phyloP scores from a whole-genome alignment of 2,888 invertebrate species.

The Ormyrus nitidulus region DNA sequence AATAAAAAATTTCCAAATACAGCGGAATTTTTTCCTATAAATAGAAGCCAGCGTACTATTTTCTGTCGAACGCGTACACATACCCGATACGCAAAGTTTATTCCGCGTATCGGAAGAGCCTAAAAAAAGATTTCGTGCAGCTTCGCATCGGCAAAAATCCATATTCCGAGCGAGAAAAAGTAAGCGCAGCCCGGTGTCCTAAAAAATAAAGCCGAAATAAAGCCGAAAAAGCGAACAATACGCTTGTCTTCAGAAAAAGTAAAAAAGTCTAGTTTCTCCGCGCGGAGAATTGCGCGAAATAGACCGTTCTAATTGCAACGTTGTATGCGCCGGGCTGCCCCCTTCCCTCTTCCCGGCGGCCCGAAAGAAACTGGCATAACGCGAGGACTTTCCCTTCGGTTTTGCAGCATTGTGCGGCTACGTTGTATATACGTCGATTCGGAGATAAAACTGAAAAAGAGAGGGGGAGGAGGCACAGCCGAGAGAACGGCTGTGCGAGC shows the following conservation, averaged over 20 bases:
- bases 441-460: constrained; percentile 68
- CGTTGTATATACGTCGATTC: constrained; percentile 61
- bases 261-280: constrained; percentile 40
- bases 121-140: neutral
- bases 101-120: neutral
- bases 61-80: no score
- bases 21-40: neutral
- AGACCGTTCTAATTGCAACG: constrained; percentile 58
- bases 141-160: neutral
- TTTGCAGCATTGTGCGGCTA: constrained; percentile 54
- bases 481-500: constrained; percentile 65
- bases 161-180: neutral
- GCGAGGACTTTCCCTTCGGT: constrained; percentile 53
- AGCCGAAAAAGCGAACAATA: neutral
- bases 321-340: constrained; percentile 22
- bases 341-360: neutral
- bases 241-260: neutral
- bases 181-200: neutral
- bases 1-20: no score
- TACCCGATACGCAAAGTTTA: constrained; percentile 1
- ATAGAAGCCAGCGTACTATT: neutral
- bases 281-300: constrained; percentile 39
- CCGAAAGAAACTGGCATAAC: constrained; percentile 7
- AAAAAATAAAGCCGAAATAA: neutral
- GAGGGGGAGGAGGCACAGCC: constrained; percentile 72